Evolutionary conservation across 2,113 vertebrate genomes (phyloP), one percentile per base, ranked within the genome.

Genomic region (Hyaena hyaena): DNA sequence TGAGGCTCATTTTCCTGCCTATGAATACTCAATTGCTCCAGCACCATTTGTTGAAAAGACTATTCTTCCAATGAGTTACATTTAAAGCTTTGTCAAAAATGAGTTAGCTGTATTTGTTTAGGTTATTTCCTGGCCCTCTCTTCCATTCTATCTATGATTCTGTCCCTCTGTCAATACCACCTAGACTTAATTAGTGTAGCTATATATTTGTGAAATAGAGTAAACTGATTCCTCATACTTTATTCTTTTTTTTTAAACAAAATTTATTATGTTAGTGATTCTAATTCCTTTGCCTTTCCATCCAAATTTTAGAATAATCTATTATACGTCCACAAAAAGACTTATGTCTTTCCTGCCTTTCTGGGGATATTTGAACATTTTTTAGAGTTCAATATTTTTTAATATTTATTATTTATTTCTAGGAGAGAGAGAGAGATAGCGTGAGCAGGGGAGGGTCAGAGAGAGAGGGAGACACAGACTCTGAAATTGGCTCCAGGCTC

Each of bases 251-350:
- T 69, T 5, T 11, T 10, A 26, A 10, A 4, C 35, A 63, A 79
- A 88, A 39, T 50, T 7, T 82, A 55, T 58, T 61, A 10, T 53
- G 5, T 65, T 73, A 80, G 26, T 80, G 45, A n/a, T n/a, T 83
- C 10, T 43, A 84, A 58, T 55, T 76, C 19, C 15, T 89, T 77
- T 58, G 45, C 61, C 11, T 69, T 68, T 58, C 14, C 8, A 35
- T 45, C 65, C 66, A 93, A 88, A 76, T 93, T 83, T 83, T 76
- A 61, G 50, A 93, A 88, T 82, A 35, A 53, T 48, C 33, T 88
- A 83, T 17, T 53, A 19, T 39, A n/a, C 68, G 16, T 17, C 23
- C 68, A 88, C 28, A 43, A 50, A 81, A 82, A 77, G 28, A 28
- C 16, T 35, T 90, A 39, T 24, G 10, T 63, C 88, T 89, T 82